These are phyloP conservation scores for Riparia riparia DNA, from an alignment of 2,113 vertebrate genomes.

Conservation along the genomic window DNA sequence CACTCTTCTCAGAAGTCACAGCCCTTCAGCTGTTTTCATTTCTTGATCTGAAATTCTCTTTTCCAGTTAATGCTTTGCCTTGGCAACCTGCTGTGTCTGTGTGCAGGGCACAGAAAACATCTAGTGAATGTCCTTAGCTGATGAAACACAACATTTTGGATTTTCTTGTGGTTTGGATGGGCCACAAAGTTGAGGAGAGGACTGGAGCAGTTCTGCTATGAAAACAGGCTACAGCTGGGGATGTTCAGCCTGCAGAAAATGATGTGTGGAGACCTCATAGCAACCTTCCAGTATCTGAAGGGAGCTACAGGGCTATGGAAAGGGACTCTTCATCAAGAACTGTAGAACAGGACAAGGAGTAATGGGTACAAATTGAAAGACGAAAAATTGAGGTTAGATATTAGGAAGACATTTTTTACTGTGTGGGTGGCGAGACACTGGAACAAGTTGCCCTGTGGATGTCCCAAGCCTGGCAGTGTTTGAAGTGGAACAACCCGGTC, in stretches of 20 bases:
- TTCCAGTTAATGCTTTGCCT: background rate
- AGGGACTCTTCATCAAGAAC: background rate
- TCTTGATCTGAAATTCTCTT: background rate
- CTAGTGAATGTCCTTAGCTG: fast-evolving
- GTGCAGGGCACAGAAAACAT: background rate
- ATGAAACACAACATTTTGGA: fast-evolving
- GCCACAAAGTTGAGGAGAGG: background rate
- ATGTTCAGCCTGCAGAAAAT: background rate
- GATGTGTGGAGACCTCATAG: background rate
- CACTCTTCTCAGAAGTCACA: fast-evolving
- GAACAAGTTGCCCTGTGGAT: background rate
- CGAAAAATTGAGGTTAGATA: background rate
- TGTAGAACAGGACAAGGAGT: background rate
- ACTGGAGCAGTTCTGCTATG: background rate
- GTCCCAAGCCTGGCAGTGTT: background rate
- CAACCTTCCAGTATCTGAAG: background rate
- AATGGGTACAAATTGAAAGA: background rate
- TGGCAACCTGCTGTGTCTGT: background rate
- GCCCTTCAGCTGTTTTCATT: background rate
- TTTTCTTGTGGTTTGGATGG: background rate
- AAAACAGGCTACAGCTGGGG: background rate
- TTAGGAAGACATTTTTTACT: background rate
- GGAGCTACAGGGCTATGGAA: background rate
- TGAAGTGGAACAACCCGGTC: fast-evolving
- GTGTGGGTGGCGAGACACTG: background rate